phyloP scores from a whole-genome alignment of 2,888 invertebrate species.

The Hirudinaria manillensis region DNA sequence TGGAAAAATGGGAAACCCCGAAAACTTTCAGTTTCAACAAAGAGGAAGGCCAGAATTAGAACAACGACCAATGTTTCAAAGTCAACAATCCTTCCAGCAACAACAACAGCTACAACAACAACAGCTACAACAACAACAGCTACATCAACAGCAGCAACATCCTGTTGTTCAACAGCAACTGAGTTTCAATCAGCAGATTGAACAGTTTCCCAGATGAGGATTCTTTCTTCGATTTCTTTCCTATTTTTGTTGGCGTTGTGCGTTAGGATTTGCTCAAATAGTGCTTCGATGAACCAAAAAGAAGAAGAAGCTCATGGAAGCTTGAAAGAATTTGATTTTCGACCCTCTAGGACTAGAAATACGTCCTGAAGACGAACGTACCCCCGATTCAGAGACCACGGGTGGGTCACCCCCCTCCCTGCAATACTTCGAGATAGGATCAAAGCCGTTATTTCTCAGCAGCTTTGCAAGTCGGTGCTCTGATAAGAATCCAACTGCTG shows the following conservation, averaged over 20 bases:
- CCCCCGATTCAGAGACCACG: too few relatives aligned
- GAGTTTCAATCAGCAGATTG: background rate
- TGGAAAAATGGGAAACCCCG: background rate
- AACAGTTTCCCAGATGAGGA: slow-evolving; percentile 5
- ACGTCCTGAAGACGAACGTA: too few relatives aligned
- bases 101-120: background rate
- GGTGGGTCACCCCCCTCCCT: too few relatives aligned
- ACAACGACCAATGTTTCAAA: background rate
- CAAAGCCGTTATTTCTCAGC: too few relatives aligned
- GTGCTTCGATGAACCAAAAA: background rate
- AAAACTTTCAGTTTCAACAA: background rate
- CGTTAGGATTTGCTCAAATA: background rate
- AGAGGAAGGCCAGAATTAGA: slow-evolving; percentile 1
- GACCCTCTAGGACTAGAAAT: too few relatives aligned
- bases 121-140: background rate
- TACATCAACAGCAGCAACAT: background rate
- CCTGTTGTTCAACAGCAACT: background rate
- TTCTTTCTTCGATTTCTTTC: background rate
- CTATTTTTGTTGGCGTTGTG: background rate
- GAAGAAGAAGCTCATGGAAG: too few relatives aligned
- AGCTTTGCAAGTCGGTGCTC: too few relatives aligned
- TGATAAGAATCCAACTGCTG: too few relatives aligned
- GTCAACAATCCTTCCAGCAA: slow-evolving; percentile 1
- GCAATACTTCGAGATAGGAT: too few relatives aligned
- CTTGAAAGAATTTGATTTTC: too few relatives aligned